A percentile compares a stretch with the other conserved stretches of the same genome.
These are phyloP conservation scores for Argopecten irradians DNA, from an alignment of 1,140 invertebrate genomes.

Conservation along the genomic window DNA sequence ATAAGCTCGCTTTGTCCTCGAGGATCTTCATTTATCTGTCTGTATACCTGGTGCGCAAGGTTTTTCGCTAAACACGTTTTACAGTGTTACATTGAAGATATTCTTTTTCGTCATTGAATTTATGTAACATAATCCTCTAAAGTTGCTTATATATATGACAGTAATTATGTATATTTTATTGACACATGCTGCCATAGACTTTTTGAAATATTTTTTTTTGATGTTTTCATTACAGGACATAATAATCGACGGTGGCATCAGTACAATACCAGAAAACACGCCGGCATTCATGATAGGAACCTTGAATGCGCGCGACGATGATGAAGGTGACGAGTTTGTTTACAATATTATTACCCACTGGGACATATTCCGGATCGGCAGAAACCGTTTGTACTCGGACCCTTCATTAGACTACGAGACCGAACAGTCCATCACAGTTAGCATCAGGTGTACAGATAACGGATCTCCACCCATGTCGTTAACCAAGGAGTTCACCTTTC, in stretches of 20 bases:
- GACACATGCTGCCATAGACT: too few relatives aligned
- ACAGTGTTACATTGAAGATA: too few relatives aligned
- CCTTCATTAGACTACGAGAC: constrained; percentile 49
- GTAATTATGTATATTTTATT: too few relatives aligned
- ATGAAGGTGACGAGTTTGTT: constrained; percentile 30
- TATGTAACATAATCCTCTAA: too few relatives aligned
- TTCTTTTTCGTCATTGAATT: too few relatives aligned
- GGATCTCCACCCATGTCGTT: constrained; percentile 34
- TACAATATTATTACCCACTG: constrained; percentile 48
- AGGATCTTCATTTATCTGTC: too few relatives aligned
- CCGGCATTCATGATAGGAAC: constrained; percentile 44
- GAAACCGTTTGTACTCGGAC: not conserved
- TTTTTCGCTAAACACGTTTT: too few relatives aligned
- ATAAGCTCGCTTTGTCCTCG: too few relatives aligned
- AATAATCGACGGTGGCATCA: constrained; percentile 43
- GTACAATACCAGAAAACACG: constrained; percentile 57
- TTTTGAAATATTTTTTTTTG: not conserved
- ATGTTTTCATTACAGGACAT: constrained; percentile 47
- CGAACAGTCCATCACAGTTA: constrained; percentile 43
- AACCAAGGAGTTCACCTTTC: constrained; percentile 49
- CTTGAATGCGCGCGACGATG: constrained; percentile 41
- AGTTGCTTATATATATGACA: too few relatives aligned
- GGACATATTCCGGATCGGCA: constrained; percentile 45
- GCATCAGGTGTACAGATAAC: constrained; percentile 52
- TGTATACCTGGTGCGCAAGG: too few relatives aligned